A percentile compares a stretch with the other conserved stretches of the same genome.
Evolutionary conservation across 1,140 invertebrate species (phyloP).

Genomic region (Drosophila sproati): DNA sequence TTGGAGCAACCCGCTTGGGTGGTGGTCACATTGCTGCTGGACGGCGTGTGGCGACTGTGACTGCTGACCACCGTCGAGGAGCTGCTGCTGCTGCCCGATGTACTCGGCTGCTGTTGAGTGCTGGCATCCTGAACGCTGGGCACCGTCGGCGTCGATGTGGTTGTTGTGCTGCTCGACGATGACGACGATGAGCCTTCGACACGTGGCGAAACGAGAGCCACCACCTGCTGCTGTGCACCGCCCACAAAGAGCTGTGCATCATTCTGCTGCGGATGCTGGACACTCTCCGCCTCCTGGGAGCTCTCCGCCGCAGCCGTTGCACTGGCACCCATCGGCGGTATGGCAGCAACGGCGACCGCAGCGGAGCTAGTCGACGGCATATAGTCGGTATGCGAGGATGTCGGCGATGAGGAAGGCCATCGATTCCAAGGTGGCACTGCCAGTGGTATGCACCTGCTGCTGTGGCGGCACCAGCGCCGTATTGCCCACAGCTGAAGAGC

Average conservation of each 20-base stretch:
- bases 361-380: slow-evolving; percentile 89
- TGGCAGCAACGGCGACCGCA: slow-evolving; percentile 85
- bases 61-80: slow-evolving; percentile 84
- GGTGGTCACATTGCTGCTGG: slow-evolving; percentile 87
- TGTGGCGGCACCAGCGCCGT: slow-evolving; percentile 88
- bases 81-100: slow-evolving; percentile 75
- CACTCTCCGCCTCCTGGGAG: slow-evolving; percentile 83
- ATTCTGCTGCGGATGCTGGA: slow-evolving; percentile 78
- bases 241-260: slow-evolving; percentile 80
- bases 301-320: slow-evolving; percentile 79
- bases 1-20: slow-evolving; percentile 86
- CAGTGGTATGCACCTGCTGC: slow-evolving; percentile 86
- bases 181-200: slow-evolving; percentile 86
- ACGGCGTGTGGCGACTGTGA: slow-evolving; percentile 86
- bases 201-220: slow-evolving; percentile 90
- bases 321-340: slow-evolving; percentile 85
- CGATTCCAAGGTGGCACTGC: slow-evolving; percentile 86
- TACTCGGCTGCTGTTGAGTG: slow-evolving; percentile 84
- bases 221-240: slow-evolving; percentile 88
- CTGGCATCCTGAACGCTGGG: slow-evolving; percentile 83
- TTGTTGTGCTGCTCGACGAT: slow-evolving; percentile 43
- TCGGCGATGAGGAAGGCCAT: slow-evolving; percentile 86
- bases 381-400: slow-evolving; percentile 88
- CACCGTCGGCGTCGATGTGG: slow-evolving; percentile 64
- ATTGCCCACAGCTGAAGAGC: slow-evolving; percentile 77